Conservation (phyloP, 37 sponge, comb jelly and placozoan species). For the Halichondria panicea region DNA sequence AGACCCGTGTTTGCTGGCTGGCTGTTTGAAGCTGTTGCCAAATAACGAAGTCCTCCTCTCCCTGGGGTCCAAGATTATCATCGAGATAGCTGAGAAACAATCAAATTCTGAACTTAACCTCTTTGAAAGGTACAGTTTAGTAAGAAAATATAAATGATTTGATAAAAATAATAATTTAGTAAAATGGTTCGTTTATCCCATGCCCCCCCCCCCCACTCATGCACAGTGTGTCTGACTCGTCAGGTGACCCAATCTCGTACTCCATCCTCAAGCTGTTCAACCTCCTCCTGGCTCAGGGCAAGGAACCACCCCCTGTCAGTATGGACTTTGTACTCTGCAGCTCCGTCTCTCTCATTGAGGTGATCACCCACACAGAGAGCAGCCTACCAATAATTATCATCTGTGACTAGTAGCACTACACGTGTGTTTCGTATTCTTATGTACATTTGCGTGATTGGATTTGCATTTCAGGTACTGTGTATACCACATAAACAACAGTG, state of each 20-base stretch:
- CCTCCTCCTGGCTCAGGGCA: neutral
- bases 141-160: neutral
- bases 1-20: slow-evolving; percentile 24
- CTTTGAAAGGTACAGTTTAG: slow-evolving; percentile 24
- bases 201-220: neutral
- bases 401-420: neutral
- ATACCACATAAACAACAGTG: too few relatives aligned
- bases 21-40: slow-evolving; percentile 11
- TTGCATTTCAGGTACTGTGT: neutral
- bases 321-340: slow-evolving; percentile 79
- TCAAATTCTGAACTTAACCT: slow-evolving; percentile 12
- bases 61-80: neutral
- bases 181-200: neutral
- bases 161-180: slow-evolving; percentile 1
- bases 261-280: slow-evolving; percentile 18
- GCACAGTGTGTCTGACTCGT: slow-evolving; percentile 23
- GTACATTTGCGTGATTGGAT: neutral
- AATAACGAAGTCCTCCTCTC: neutral
- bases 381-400: neutral
- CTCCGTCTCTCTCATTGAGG: slow-evolving; percentile 47
- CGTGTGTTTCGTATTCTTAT: neutral
- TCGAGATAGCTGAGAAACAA: slow-evolving; percentile 1
- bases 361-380: neutral
- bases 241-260: slow-evolving; percentile 23
- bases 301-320: slow-evolving; percentile 8